Evolutionary conservation across 2,113 vertebrate species (phyloP).

Genomic region (Cochlearius cochlearius): DNA sequence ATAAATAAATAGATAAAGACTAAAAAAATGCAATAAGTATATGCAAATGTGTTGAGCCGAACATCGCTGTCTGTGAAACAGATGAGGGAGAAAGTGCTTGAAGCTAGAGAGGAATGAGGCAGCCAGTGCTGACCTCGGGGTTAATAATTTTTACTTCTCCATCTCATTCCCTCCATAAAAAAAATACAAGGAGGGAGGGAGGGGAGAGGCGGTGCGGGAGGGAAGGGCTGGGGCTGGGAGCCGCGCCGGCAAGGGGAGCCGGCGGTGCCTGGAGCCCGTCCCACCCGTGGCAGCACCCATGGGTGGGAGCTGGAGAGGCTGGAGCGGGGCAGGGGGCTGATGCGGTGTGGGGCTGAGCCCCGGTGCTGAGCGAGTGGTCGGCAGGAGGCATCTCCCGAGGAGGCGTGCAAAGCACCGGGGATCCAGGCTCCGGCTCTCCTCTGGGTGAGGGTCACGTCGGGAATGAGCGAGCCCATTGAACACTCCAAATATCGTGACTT

Average conservation of each 20-base stretch:
- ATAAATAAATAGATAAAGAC: conserved; percentile 66
- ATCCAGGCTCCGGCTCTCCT: not conserved
- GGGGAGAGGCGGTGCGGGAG: not conserved
- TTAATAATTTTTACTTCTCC: conserved; percentile 97
- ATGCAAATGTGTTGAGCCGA: conserved; percentile 90
- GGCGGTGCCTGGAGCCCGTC: not conserved
- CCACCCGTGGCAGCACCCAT: not conserved
- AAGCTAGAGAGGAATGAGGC: conserved; percentile 88
- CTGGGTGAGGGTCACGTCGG: rapidly evolving
- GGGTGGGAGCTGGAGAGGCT: not conserved
- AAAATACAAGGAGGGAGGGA: not conserved
- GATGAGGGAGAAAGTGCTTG: conserved; percentile 88
- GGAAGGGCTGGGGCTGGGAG: not conserved
- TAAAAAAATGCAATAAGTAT: conserved; percentile 83
- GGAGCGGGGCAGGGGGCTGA: not conserved
- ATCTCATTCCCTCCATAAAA: conserved; percentile 83
- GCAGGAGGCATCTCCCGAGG: not conserved
- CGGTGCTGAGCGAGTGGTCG: not conserved
- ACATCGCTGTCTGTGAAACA: conserved; percentile 90
- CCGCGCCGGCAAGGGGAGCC: not conserved
- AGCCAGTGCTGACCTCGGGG: conserved; percentile 86
- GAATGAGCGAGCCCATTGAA: not conserved
- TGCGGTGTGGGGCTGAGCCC: not conserved
- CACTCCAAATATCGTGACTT: not conserved
- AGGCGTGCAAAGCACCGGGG: not conserved